Conservation (phyloP, 2,113 vertebrate species). For the cat (Felis catus) region F.catus_Fca126_mat1.0 CM031421.1:52883501-52884000, state of each 20-base stretch:
- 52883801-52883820: neutral
- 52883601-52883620: neutral
- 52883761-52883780: neutral
- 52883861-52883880: neutral
- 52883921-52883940: neutral
- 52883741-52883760: neutral
- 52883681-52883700: neutral
- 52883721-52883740: neutral
- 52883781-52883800: neutral
- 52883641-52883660: neutral
- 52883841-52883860: neutral
- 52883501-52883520: neutral
- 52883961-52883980: neutral
- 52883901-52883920: neutral
- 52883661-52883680: neutral
- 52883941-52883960: neutral
- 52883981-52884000: neutral
- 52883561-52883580: neutral
- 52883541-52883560: fast-evolving
- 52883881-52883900: neutral
- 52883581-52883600: neutral
- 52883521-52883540: neutral
- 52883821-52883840: neutral
- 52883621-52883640: neutral
- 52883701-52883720: neutral